phyloP scores from a whole-genome alignment of 2,888 invertebrate genomes.

The Lumbricus terrestris region DNA sequence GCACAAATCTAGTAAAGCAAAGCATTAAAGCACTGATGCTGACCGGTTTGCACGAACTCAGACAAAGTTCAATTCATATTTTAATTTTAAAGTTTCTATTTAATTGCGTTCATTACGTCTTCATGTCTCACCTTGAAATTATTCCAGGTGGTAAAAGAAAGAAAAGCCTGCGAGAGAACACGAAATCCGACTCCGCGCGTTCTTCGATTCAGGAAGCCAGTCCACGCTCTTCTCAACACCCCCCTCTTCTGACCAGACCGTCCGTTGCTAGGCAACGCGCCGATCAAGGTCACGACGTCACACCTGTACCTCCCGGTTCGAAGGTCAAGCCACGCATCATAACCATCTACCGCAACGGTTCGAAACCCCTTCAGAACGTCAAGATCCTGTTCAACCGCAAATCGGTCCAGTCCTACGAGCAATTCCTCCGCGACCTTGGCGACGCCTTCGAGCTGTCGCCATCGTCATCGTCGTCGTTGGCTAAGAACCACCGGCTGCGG shows the following conservation, averaged over 20 bases:
- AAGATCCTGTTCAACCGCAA: conserved; percentile 57
- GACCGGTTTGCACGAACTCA: background rate
- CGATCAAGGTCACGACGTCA: background rate
- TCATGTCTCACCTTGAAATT: background rate
- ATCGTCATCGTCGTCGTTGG: conserved; percentile 37
- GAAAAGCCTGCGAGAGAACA: background rate
- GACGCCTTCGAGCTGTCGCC: conserved; percentile 54
- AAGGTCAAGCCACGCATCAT: conserved; percentile 51
- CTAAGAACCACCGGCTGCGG: conserved; percentile 49
- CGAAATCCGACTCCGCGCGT: background rate
- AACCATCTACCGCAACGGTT: conserved; percentile 54
- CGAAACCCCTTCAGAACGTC: conserved; percentile 51
- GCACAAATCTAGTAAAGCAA: background rate
- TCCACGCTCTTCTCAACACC: background rate
- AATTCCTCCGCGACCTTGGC: conserved; percentile 55
- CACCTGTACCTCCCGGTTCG: background rate
- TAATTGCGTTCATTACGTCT: too few relatives aligned
- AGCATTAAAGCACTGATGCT: too few relatives aligned
- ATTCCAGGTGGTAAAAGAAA: background rate
- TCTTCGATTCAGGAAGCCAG: background rate
- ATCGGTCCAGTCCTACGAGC: conserved; percentile 57
- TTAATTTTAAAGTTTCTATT: too few relatives aligned
- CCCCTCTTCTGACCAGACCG: background rate
- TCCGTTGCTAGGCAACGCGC: background rate
- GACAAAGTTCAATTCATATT: background rate